Conservation (phyloP, 2,113 vertebrate genomes). For the Propithecus coquereli region DNA sequence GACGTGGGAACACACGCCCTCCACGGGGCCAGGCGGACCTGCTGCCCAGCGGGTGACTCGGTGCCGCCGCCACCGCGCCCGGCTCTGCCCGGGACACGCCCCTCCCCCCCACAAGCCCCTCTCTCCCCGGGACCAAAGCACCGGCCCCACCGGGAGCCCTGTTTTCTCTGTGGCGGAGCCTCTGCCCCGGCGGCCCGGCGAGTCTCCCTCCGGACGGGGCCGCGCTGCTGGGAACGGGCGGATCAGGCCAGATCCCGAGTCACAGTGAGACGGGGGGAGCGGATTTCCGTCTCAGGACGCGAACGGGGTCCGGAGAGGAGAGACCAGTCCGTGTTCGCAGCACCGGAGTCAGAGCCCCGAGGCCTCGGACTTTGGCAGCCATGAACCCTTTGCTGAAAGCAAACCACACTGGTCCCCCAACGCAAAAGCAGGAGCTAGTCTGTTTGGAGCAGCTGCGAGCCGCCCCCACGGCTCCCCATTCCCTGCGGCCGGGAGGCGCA, state of each 20-base stretch:
- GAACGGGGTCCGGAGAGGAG: too few relatives aligned
- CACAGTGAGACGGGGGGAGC: neutral
- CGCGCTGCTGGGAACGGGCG: neutral
- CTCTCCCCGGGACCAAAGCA: neutral
- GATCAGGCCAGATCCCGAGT: neutral
- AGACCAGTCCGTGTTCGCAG: neutral
- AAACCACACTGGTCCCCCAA: neutral
- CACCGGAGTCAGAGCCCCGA: neutral
- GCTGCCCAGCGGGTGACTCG: neutral
- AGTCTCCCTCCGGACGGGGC: neutral
- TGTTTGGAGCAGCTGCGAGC: neutral
- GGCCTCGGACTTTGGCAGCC: neutral
- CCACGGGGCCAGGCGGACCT: neutral
- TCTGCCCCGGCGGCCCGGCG: too few relatives aligned
- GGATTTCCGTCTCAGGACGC: neutral
- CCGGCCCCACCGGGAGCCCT: neutral
- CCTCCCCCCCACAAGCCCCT: neutral
- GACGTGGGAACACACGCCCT: neutral
- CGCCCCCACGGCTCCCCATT: accelerated
- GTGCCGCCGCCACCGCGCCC: neutral
- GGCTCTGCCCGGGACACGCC: neutral
- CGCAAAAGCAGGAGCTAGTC: accelerated
- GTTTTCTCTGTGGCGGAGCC: neutral
- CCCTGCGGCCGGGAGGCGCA: neutral
- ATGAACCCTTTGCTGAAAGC: neutral